Evolutionary conservation across 2,797 vertebrate genomes (phyloP).

Genomic region (Alosa sapidissima): DNA sequence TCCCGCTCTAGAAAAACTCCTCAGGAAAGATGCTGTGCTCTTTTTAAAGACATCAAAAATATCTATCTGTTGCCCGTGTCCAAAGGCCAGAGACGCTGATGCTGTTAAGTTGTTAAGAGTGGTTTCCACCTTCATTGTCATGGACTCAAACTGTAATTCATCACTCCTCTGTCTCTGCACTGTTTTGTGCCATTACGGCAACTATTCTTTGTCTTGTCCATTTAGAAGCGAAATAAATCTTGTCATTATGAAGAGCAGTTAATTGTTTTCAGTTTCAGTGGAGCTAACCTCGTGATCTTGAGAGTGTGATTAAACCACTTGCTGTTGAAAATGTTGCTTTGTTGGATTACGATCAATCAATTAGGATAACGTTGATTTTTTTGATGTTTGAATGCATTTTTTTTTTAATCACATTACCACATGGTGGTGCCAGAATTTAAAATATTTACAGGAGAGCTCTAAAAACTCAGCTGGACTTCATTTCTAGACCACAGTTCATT

Average conservation of each 20-base stretch:
- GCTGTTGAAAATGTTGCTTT: not conserved
- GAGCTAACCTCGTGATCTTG: not conserved
- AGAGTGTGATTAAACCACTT: not conserved
- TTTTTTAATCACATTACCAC: not conserved
- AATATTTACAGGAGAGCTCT: not conserved
- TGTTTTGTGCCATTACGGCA: slow-evolving; percentile 45
- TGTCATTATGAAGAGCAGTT: not conserved
- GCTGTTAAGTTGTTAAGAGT: not conserved
- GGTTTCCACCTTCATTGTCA: slow-evolving; percentile 37
- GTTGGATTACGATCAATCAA: not conserved
- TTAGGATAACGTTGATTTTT: not conserved
- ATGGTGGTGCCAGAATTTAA: not conserved
- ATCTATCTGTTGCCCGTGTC: not conserved
- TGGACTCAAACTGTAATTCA: not conserved
- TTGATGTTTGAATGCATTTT: not conserved
- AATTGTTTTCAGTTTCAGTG: not conserved
- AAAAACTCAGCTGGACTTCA: not conserved
- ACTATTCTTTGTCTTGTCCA: slow-evolving; percentile 28
- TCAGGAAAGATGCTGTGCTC: not conserved
- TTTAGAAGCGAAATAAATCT: not conserved
- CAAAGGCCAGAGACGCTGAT: not conserved
- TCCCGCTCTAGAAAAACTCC: slow-evolving; percentile 20
- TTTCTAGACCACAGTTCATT: not conserved
- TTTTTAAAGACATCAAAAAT: not conserved
- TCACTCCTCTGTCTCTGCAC: slow-evolving; percentile 28